phyloP scores from a whole-genome alignment of 2,888 invertebrate species.

The Amphimallon solstitiale region DNA sequence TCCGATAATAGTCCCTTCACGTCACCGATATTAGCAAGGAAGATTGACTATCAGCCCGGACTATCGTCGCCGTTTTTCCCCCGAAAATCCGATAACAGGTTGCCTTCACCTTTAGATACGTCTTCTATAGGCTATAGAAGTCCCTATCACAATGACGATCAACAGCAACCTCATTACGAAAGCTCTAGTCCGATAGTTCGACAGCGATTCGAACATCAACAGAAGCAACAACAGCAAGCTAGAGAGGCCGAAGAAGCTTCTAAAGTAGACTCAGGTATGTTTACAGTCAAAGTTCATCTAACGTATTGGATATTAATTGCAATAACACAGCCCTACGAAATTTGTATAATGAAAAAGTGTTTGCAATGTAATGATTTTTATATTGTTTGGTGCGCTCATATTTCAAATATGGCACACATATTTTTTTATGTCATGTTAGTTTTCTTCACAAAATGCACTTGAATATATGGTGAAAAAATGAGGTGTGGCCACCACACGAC shows the following conservation, averaged over 20 bases:
- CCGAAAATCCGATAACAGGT: conserved; percentile 54
- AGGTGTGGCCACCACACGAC: too few species aligned
- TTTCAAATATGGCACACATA: too few species aligned
- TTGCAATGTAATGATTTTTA: too few species aligned
- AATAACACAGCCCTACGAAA: too few species aligned
- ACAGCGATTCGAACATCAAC: conserved; percentile 82
- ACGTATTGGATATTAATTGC: too few species aligned
- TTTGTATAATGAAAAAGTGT: too few species aligned
- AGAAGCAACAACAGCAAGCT: conserved; percentile 73
- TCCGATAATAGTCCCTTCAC: conserved; percentile 36
- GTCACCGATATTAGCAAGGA: conserved; percentile 41
- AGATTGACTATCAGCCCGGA: conserved; percentile 9
- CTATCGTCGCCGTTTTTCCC: conserved; percentile 50
- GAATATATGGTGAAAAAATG: too few species aligned
- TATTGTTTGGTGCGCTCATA: too few species aligned
- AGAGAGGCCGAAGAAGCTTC: conserved; percentile 60
- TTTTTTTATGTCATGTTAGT: too few species aligned
- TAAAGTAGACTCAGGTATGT: conserved; percentile 47
- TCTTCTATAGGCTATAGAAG: conserved; percentile 48
- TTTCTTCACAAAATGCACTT: too few species aligned
- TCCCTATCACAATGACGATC: conserved; percentile 50
- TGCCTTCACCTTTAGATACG: conserved; percentile 60
- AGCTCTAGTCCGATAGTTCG: conserved; percentile 83
- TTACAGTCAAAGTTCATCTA: background rate
- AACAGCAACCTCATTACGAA: conserved; percentile 58